Percentiles rank a stretch among this genome's conserved stretches.
Evolutionary conservation across 2,797 vertebrate species (phyloP).

Genomic region (Acipenser transmontanus): DNA sequence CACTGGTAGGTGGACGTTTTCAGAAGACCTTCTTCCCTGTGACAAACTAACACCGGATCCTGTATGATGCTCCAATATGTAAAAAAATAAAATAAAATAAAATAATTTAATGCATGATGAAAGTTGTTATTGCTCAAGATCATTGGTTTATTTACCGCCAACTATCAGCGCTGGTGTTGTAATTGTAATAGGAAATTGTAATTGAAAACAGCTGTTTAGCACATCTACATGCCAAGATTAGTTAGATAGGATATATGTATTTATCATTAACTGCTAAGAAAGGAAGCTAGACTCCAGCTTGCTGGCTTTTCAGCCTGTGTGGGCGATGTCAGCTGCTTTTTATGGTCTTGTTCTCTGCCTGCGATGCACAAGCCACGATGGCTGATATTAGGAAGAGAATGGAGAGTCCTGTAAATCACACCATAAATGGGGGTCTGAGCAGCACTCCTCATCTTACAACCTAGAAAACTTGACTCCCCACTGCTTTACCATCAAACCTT

Average conservation of each 20-base stretch:
- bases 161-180: constrained; percentile 7
- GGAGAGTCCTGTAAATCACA: neutral
- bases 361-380: neutral
- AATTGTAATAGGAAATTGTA: neutral
- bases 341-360: neutral
- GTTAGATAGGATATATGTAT: neutral
- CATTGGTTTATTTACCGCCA: constrained; percentile 2
- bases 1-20: too few relatives aligned
- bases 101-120: constrained; percentile 5
- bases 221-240: constrained; percentile 5
- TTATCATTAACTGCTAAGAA: constrained; percentile 1
- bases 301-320: constrained; percentile 1
- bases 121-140: constrained; percentile 4
- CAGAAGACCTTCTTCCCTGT: too few relatives aligned
- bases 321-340: neutral
- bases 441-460: neutral
- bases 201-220: constrained; percentile 15
- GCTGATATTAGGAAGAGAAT: neutral
- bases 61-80: too few relatives aligned
- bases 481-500: neutral
- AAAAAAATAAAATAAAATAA: neutral
- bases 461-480: neutral
- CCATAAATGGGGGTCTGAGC: neutral
- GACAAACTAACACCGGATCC: too few relatives aligned
- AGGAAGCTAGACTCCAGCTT: neutral